These are phyloP conservation scores for Acanthurus leucopareius DNA, from an alignment of 2,797 vertebrate species.

Conservation along the genomic window DNA sequence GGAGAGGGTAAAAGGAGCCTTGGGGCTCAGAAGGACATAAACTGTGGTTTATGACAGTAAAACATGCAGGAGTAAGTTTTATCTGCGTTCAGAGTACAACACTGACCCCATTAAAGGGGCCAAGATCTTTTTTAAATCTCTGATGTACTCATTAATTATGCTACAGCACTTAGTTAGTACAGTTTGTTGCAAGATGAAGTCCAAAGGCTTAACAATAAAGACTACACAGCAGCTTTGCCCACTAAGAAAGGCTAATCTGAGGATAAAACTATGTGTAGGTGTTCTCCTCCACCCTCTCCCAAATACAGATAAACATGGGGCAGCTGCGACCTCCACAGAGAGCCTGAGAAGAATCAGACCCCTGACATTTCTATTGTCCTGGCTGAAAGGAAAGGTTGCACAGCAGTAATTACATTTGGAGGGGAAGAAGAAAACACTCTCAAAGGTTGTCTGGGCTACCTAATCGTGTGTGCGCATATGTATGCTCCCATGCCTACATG, in stretches of 20 bases:
- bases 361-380: conserved; percentile 79
- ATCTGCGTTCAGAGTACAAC: conserved; percentile 12
- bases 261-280: conserved; percentile 43
- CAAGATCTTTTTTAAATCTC: conserved; percentile 28
- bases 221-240: not conserved
- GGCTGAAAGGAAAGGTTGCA: conserved; percentile 78
- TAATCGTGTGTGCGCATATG: conserved; percentile 52
- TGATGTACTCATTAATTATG: conserved; percentile 33
- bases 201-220: conserved; percentile 32
- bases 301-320: conserved; percentile 56
- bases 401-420: conserved; percentile 84
- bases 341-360: conserved; percentile 78
- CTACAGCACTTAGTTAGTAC: conserved; percentile 10
- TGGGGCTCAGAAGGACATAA: not conserved
- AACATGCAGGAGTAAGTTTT: conserved; percentile 24
- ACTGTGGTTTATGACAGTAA: conserved; percentile 10
- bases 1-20: not conserved
- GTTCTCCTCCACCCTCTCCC: conserved; percentile 40
- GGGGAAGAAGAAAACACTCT: conserved; percentile 68
- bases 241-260: conserved; percentile 39
- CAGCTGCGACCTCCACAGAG: conserved; percentile 45
- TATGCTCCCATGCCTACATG: not conserved
- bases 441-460: conserved; percentile 80
- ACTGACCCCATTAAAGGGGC: conserved; percentile 17
- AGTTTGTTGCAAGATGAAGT: conserved; percentile 21